phyloP scores from a whole-genome alignment of 1,140 invertebrate genomes.

The Holotrichia oblita region DNA sequence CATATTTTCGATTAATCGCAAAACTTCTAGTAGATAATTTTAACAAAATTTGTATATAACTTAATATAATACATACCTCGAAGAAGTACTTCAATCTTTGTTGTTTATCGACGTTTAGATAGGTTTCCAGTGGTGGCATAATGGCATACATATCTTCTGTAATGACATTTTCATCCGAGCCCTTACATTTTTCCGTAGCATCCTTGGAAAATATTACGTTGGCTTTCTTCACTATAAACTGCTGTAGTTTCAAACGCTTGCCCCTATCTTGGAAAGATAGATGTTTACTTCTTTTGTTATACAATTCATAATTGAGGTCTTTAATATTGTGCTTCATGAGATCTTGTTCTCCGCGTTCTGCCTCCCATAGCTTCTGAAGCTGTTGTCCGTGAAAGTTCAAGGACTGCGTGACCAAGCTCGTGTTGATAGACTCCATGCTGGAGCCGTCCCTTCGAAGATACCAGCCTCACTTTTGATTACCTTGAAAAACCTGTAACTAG shows the following conservation, averaged over 20 bases:
- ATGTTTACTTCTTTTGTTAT: slow-evolving; percentile 78
- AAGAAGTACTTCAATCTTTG: slow-evolving; percentile 80
- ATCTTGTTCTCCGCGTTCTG: slow-evolving; percentile 79
- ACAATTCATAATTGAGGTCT: slow-evolving; percentile 76
- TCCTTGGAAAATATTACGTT: slow-evolving; percentile 69
- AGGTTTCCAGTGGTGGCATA: slow-evolving; percentile 87
- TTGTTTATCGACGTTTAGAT: slow-evolving; percentile 76
- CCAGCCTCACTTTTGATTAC: neutral
- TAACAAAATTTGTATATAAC: too few relatives aligned
- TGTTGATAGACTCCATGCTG: slow-evolving; percentile 66
- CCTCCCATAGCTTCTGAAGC: slow-evolving; percentile 85
- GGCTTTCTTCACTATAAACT: slow-evolving; percentile 84
- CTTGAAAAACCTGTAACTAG: slow-evolving; percentile 36
- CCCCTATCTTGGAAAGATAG: slow-evolving; percentile 82
- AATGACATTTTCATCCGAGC: slow-evolving; percentile 60
- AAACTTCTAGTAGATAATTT: too few relatives aligned
- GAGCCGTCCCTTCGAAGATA: slow-evolving; percentile 11
- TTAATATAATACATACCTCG: slow-evolving; percentile 73
- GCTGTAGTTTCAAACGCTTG: slow-evolving; percentile 82
- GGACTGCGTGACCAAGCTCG: slow-evolving; percentile 74
- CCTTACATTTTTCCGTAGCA: slow-evolving; percentile 42
- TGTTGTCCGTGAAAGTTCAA: slow-evolving; percentile 87
- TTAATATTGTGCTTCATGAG: slow-evolving; percentile 73
- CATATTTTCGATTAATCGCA: too few relatives aligned
- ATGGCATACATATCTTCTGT: slow-evolving; percentile 79